Percentiles rank a stretch among this genome's conserved stretches.
Conservation (phyloP, 2,888 invertebrate genomes). For the Argyra leucocephala region DNA sequence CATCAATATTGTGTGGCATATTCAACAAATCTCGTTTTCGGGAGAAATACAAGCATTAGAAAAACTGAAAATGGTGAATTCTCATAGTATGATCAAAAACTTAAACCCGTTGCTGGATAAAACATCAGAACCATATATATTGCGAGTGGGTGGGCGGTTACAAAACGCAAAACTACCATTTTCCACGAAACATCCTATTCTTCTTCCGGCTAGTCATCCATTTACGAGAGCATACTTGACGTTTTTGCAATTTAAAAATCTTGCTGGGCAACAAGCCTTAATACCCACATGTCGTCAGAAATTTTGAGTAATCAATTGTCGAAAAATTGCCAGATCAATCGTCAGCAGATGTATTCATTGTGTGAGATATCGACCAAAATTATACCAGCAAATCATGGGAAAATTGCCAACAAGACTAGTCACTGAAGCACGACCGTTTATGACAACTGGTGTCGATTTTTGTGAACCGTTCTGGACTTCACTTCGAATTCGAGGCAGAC, state of each 20-base stretch:
- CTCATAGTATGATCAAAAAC: too few relatives aligned
- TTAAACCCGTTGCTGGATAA: too few relatives aligned
- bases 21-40: too few relatives aligned
- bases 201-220: neutral
- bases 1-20: too few relatives aligned
- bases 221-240: neutral
- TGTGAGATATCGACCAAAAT: neutral
- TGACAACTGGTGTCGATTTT: constrained; percentile 5
- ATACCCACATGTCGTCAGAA: neutral
- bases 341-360: neutral
- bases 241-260: neutral
- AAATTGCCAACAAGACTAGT: neutral
- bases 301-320: neutral
- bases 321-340: neutral
- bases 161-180: neutral
- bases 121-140: too few relatives aligned
- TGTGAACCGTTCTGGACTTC: constrained; percentile 5
- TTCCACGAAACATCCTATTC: neutral
- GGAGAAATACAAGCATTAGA: too few relatives aligned
- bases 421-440: neutral
- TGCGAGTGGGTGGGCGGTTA: neutral
- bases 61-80: too few relatives aligned
- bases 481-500: neutral
- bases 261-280: neutral
- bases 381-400: neutral